Conservation (phyloP, 2,113 vertebrate species). For the Ornithorhynchus anatinus region DNA sequence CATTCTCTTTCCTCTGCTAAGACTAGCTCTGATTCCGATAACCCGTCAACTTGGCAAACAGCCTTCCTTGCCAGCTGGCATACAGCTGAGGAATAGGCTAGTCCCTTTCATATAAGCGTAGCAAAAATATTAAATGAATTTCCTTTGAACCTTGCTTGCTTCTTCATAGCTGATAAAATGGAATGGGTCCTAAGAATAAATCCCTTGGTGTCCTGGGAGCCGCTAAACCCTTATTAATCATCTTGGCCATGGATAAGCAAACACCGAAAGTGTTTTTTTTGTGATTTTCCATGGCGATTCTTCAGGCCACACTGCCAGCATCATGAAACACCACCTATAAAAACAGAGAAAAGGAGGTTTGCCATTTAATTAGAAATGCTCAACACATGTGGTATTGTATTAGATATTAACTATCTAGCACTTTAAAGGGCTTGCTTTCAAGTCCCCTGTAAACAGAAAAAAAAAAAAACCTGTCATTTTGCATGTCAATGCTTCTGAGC, state of each 20-base stretch:
- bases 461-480: constrained; percentile 1
- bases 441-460: not conserved
- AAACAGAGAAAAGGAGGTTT: no score
- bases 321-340: no score
- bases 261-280: constrained; percentile 24
- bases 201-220: not conserved
- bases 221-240: constrained; percentile 44
- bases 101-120: constrained; percentile 15
- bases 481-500: not conserved
- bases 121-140: constrained; percentile 57
- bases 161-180: constrained; percentile 25
- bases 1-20: constrained; percentile 1
- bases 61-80: constrained; percentile 48
- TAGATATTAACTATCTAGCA: not conserved
- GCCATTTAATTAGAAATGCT: constrained; percentile 21
- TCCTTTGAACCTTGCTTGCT: constrained; percentile 54
- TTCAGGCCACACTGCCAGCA: no score
- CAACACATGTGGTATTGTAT: not conserved
- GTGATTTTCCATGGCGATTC: no score
- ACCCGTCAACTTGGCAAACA: constrained; percentile 17
- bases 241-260: not conserved
- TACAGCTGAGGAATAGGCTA: not conserved
- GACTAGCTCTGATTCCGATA: constrained; percentile 42
- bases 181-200: constrained; percentile 22
- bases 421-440: not conserved